Base-by-base conservation (phyloP, 2,888 invertebrate species). In the Dexiosoma caninum region DNA sequence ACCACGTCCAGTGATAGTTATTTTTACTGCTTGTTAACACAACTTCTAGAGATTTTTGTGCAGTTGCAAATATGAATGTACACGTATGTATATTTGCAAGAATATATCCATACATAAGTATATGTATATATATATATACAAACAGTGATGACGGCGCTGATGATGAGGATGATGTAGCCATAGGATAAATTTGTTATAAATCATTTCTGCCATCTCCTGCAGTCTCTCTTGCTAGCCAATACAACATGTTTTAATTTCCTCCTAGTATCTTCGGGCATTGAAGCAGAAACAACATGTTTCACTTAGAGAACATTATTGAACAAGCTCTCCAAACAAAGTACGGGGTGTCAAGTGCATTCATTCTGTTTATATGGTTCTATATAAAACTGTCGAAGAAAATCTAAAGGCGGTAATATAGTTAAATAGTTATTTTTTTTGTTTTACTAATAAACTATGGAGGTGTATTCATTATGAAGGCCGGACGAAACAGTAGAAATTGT, bases 231-330 rank as follows among this genome's bases (percentile, higher is more conserved):
- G 51, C 23, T 40, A 66, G 14, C 60, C 53, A 72, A 78, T 67
- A 66, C 66, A 66, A 71, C 53, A 71, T 66, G 62, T 67, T 57
- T 69, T 55, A 72, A 81, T 81, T 77, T 81, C 72, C 76, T 57
- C 72, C 72, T 37, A 37, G 49, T 72, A 81, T 67, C 76, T 69
- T 69, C 49, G 44, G 72, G 62, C 77, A 72, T 57, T 76, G 59
- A 76, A 76, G 80, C 40, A 62, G 72, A 72, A 70, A 70, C 75
- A 80, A 70, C 70, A 80, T 75, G 51, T 57, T 69, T 70, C 75
- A 75, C 64, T 75, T 64, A 70, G 51, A 75, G 66, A 66, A 75
- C 49, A 75, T 64, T 59, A 64, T 70, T 51, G 64, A 79, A 70
- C 69, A 70, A 69, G 35, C 40, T 67, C 46, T 55, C 14, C 5